Conservation (phyloP, 2,888 invertebrate genomes). For the Acleris emargana region DNA sequence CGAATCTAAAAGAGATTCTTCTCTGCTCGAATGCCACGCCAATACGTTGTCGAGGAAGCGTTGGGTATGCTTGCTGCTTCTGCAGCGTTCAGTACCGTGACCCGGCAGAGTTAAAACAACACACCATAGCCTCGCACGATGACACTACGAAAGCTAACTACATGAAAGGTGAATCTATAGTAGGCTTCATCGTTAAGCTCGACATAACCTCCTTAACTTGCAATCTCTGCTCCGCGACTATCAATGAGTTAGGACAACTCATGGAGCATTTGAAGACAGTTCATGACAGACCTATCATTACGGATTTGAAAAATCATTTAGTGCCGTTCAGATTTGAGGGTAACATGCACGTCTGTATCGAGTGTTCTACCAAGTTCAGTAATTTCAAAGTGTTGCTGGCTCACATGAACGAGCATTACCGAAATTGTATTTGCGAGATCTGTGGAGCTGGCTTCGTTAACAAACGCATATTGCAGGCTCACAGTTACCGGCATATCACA, state of each 20-base stretch:
- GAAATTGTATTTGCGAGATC: slow-evolving; percentile 75
- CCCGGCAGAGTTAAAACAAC: slow-evolving; percentile 57
- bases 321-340: slow-evolving; percentile 56
- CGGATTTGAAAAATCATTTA: slow-evolving; percentile 51
- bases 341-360: slow-evolving; percentile 23
- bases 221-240: slow-evolving; percentile 46
- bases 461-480: slow-evolving; percentile 51
- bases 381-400: slow-evolving; percentile 58
- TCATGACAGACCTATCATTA: slow-evolving; percentile 49
- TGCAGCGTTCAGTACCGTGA: slow-evolving; percentile 56
- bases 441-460: slow-evolving; percentile 77
- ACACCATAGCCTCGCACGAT: slow-evolving; percentile 53
- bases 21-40: slow-evolving; percentile 67
- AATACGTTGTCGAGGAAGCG: slow-evolving; percentile 56
- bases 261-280: slow-evolving; percentile 47
- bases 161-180: slow-evolving; percentile 49
- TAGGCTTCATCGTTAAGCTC: slow-evolving; percentile 53
- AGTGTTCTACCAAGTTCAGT: slow-evolving; percentile 44
- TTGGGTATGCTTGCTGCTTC: slow-evolving; percentile 63
- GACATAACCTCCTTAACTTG: slow-evolving; percentile 58
- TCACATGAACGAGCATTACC: slow-evolving; percentile 65
- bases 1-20: slow-evolving; percentile 59
- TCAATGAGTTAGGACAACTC: slow-evolving; percentile 46
- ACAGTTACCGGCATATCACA: slow-evolving; percentile 60
- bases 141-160: slow-evolving; percentile 51